phyloP scores from a whole-genome alignment of 64 coral and sea anemone species.

The Stichodactyla mertensii region DNA sequence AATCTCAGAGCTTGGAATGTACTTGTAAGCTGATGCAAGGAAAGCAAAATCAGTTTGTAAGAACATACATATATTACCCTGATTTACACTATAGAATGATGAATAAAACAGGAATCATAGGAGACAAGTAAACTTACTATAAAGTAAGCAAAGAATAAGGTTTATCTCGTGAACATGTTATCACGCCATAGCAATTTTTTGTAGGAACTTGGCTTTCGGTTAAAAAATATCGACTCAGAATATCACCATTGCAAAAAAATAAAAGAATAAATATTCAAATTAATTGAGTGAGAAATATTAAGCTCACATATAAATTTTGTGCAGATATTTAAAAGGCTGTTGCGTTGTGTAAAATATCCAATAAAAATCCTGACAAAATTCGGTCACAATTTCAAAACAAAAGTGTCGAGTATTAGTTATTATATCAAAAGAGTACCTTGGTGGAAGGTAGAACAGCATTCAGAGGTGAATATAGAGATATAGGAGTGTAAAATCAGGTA shows the following conservation, averaged over 20 bases:
- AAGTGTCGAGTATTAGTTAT: background rate
- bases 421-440: background rate
- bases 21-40: no score
- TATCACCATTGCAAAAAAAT: background rate
- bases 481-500: background rate
- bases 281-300: background rate
- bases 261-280: background rate
- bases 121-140: no score
- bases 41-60: no score
- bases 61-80: no score
- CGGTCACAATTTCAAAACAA: background rate
- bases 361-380: background rate
- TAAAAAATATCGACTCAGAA: background rate
- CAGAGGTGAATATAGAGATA: background rate
- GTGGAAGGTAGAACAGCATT: background rate
- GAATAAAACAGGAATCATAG: no score
- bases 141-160: no score
- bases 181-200: no score
- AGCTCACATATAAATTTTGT: background rate
- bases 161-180: no score
- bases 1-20: no score
- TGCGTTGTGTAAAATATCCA: background rate
- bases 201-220: no score
- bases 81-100: no score
- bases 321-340: background rate